These are phyloP conservation scores for Trypoxylus dichotomus DNA, from an alignment of 1,140 invertebrate genomes.

Conservation along the genomic window DNA sequence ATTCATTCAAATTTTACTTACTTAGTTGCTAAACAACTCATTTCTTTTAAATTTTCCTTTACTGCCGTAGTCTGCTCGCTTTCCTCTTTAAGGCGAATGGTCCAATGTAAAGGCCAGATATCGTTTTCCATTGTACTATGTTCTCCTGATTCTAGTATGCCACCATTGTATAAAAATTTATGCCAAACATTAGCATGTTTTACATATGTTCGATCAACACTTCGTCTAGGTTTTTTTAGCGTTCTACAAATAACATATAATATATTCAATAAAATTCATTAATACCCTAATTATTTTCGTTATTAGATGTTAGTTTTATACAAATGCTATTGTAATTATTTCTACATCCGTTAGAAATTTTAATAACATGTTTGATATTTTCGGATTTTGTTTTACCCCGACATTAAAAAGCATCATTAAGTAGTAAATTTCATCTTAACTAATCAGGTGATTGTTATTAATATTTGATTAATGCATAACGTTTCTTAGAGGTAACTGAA, in stretches of 20 bases:
- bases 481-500: neutral
- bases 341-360: too few relatives aligned
- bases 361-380: too few relatives aligned
- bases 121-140: slow-evolving; percentile 31
- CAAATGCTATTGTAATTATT: too few relatives aligned
- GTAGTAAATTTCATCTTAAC: neutral
- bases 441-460: neutral
- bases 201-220: slow-evolving; percentile 35
- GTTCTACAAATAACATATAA: slow-evolving; percentile 38
- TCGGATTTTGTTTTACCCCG: too few relatives aligned
- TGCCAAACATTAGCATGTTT: slow-evolving; percentile 38
- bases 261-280: too few relatives aligned
- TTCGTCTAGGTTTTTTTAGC: slow-evolving; percentile 39
- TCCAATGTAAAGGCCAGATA: slow-evolving; percentile 45
- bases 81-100: slow-evolving; percentile 37
- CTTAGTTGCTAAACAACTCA: slow-evolving; percentile 51
- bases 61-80: slow-evolving; percentile 40
- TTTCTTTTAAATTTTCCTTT: slow-evolving; percentile 47
- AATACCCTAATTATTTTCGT: too few relatives aligned
- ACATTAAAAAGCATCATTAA: too few relatives aligned
- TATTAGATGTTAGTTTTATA: too few relatives aligned
- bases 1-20: too few relatives aligned
- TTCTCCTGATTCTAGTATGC: slow-evolving; percentile 37
- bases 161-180: slow-evolving; percentile 31
- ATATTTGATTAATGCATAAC: too few relatives aligned